Evolutionary conservation across 2,888 invertebrate species (phyloP), one percentile per base, ranked within the genome.

Genomic region (Matsumyia berberina): DNA sequence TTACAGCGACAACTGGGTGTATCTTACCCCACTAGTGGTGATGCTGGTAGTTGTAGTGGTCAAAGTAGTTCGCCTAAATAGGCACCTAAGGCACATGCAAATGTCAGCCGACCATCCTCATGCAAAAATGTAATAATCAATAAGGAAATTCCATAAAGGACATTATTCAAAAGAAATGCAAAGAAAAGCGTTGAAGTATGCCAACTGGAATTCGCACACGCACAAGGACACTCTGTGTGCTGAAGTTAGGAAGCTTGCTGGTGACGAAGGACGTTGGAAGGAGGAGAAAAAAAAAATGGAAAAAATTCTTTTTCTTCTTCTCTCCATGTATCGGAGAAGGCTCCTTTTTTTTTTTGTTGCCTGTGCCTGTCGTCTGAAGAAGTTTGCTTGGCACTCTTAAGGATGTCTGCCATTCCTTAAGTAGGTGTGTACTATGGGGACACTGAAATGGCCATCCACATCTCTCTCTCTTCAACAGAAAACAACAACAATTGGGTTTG

Each of bases 121-220:
- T 19, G 64, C 11, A 46, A 69, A 62, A 57, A 74, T 62, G 62
- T 81, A 51, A 69, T 78, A 83, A 83, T 83, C 83, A 78, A 78
- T 83, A 64, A 78, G 57, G 67, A 83, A 77, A 83, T 83, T 78
- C 83, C 78, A 78, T 60, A 69, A 73, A 69, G 57, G 73, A 78
- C 83, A 62, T 78, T 73, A 69, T 78, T 78, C 66, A 51, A 44
- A 55, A 66, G 35, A 53, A 67, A 73, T 67, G 64, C 60, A 80
- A 60, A 62, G 42, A 58, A 55, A 31, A 64, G 49, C 78, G 73
- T 46, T 69, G 35, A 78, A 73, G 73, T 73, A 83, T 83, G 67
- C 57, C 73, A 73, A 62, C 39, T 73, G 78, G 73, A 73, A 78
- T 78, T 73, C 33, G 42, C 31, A 39, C 62, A 69, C 67, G 58